Evolutionary conservation across 2,888 invertebrate species (phyloP).

Genomic region (Trichopria drosophilae): DNA sequence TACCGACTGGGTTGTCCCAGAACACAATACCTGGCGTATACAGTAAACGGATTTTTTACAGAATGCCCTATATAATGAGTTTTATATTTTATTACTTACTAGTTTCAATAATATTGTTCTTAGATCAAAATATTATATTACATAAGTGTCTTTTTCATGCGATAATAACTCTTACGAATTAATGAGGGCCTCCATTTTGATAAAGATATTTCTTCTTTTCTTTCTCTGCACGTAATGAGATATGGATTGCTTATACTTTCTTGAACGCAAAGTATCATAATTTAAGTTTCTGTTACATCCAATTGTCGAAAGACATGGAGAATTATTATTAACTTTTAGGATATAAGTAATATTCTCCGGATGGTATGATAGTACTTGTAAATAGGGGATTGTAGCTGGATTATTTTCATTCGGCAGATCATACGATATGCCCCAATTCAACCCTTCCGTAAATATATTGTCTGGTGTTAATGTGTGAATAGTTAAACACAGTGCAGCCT

Average conservation of each 20-base stretch:
- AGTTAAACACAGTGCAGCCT: constrained; percentile 66
- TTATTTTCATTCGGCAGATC: constrained; percentile 59
- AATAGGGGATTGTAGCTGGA: constrained; percentile 50
- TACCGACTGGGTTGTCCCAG: too few relatives aligned
- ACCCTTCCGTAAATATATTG: constrained; percentile 65
- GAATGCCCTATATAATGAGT: too few relatives aligned
- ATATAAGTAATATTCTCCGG: neutral
- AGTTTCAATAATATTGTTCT: too few relatives aligned
- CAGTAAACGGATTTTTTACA: too few relatives aligned
- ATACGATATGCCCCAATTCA: constrained; percentile 75
- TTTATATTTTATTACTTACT: too few relatives aligned
- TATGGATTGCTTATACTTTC: constrained; percentile 45
- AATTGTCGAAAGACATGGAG: neutral
- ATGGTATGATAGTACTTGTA: constrained; percentile 24
- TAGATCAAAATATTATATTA: too few relatives aligned
- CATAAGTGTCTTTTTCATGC: too few relatives aligned
- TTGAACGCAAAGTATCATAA: constrained; percentile 4
- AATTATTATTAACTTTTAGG: neutral
- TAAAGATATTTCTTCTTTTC: constrained; percentile 70
- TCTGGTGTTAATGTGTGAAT: constrained; percentile 57
- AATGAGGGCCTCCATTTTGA: constrained; percentile 69
- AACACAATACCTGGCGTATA: too few relatives aligned
- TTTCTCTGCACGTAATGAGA: constrained; percentile 62
- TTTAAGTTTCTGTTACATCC: neutral
- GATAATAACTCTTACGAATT: constrained; percentile 76